Evolutionary conservation across 2,888 invertebrate genomes (phyloP).

Genomic region (Cephus rjabovi): DNA sequence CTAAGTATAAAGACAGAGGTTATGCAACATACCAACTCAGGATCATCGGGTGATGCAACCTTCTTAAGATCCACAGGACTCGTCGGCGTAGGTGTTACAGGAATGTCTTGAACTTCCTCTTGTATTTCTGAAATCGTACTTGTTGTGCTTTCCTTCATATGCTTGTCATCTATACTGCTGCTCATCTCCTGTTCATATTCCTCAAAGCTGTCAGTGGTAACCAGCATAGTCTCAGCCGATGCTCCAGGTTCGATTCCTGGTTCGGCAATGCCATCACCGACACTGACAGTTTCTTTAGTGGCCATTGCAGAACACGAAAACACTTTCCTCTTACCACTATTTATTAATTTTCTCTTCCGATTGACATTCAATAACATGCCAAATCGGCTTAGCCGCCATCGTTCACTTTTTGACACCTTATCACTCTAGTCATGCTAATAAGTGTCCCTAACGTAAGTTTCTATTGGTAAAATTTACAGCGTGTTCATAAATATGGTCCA

Average conservation of each 20-base stretch:
- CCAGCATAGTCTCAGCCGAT: conserved; percentile 75
- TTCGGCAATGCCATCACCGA: conserved; percentile 55
- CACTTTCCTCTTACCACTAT: conserved; percentile 19
- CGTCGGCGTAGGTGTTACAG: conserved; percentile 45
- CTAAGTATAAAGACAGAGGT: conserved; percentile 20
- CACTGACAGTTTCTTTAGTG: conserved; percentile 41
- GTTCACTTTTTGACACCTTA: conserved; percentile 7
- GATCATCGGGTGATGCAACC: conserved; percentile 36
- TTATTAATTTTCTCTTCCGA: conserved; percentile 18
- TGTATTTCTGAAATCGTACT: conserved; percentile 73
- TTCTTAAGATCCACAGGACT: conserved; percentile 33
- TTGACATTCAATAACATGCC: conserved; percentile 38
- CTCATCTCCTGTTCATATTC: conserved; percentile 77
- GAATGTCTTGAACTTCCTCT: conserved; percentile 68
- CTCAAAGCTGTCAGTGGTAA: conserved; percentile 78
- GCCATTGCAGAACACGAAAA: conserved; percentile 41
- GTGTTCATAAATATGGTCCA: neutral
- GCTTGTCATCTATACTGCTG: conserved; percentile 72
- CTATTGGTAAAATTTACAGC: neutral
- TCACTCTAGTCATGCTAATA: neutral
- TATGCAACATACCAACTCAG: conserved; percentile 39
- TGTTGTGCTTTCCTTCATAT: conserved; percentile 69
- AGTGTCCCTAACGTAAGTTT: neutral
- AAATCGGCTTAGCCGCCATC: conserved; percentile 41
- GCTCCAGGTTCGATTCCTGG: conserved; percentile 71